Base-by-base conservation (phyloP, 2,888 invertebrate genomes). In the Syrista parreyssii region DNA sequence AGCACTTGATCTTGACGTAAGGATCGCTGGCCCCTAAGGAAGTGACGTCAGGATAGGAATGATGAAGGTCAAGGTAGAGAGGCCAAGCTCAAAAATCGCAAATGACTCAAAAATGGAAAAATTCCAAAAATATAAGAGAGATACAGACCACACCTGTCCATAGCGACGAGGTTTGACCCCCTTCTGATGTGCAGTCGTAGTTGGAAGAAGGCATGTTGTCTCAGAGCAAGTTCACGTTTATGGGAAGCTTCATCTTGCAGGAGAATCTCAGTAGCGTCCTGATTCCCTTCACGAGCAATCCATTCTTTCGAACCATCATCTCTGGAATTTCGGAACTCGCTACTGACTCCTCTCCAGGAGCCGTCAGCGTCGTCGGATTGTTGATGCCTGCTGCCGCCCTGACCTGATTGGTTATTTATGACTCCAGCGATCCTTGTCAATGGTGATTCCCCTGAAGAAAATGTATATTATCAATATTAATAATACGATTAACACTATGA, bases 1-100 rank as follows among this genome's bases (percentile, higher is more conserved):
- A 96, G 82, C 95, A 93, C 92, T 98, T 98, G 92, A 99, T 98
- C 93, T 99, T 99, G 78, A 98, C 98, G 92, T 99, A 99, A 33
- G 99, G 99, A 93, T 99, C 99, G 92, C 98, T 98, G 81, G 98
- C 96, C 85, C 98, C 98, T 97, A 93, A 91, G 91, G 93, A 92
- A 91, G 93, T 91, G 40, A 55, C 2, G 40, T 23, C 4, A 55
- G 40, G 40, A 88, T 55, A 55, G 40, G 40, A 55, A 6, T 23
- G 40, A 55, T 55, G 23, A 55, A 55, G 40, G 40, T 55, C 40
- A 55, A 55, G 40, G 40, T 55, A 55, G 2, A 71, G 71, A 32
- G 15, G 31, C 71, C 71, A 71, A 55, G 40, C 23, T 55, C 40
- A 55, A 55, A 55, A 55, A 55, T 55, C 40, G 40, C 23, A 6